Evolutionary conservation across 2,888 invertebrate species (phyloP), one percentile per base, ranked within the genome.

Genomic region (Pristionchus fissidentatus): DNA sequence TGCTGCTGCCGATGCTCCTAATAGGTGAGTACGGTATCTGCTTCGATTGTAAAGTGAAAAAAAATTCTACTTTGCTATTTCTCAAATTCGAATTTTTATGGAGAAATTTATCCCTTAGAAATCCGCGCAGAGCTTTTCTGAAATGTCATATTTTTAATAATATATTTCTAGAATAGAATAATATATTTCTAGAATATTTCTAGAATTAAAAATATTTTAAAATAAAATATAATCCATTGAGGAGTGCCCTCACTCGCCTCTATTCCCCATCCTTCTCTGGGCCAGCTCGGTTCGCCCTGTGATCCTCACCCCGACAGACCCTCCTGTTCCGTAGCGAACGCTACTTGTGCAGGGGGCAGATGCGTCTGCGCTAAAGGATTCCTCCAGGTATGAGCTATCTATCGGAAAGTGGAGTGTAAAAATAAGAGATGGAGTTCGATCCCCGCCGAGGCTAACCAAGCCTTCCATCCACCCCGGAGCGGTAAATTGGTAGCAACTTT

Each of bases 1-100:
- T 81, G 13, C 46, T 81, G 0, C n/a, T 81, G 43, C 80, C 62
- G 62, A 26, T 81, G n/a, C 80, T 81, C 32, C 41, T 81, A 43
- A 19, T 81, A 15, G 80, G 80, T 62, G 43, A 4, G 80, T 60
- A 10, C 2, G 3, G 1, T 60, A 3, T 57, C 38, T 43, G 38
- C 41, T n/a, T 62, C 29, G 5, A n/a, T 57, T n/a, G 13, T 57
- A 10, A 13, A 26, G 57, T 29, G n/a, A 19, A 1, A 29, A 26
- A 57, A 13, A 19, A 26, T 26, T 57, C 29, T 13, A 10, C 1
- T 26, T 57, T 26, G 57, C 19, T 19, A 57, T n/a, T n/a, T 26
- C n/a, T 26, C n/a, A 13, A n/a, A 57, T 5, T n/a, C 57, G 5
- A 1, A 13, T 29, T 57, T 57, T 13, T 19, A n/a, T n/a, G n/a